Evolutionary conservation across 2,797 vertebrate genomes (phyloP).

Genomic region (Avahi laniger): DNA sequence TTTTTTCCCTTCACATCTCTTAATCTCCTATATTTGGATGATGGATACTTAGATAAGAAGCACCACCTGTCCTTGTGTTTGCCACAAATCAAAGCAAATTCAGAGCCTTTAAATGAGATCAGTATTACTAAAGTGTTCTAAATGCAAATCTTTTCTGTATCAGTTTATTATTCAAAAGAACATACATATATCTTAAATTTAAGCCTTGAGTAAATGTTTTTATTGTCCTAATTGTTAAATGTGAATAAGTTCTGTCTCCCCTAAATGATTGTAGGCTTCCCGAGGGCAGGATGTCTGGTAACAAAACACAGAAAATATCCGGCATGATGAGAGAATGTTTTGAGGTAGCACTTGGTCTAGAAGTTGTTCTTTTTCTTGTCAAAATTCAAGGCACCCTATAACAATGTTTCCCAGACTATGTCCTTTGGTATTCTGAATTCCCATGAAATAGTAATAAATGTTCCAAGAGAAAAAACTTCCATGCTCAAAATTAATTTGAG

Average conservation of each 20-base stretch:
- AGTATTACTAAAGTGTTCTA: background rate
- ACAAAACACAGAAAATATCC: background rate
- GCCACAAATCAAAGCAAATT: background rate
- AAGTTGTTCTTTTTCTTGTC: background rate
- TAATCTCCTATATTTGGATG: background rate
- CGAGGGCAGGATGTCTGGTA: background rate
- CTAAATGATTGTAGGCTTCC: background rate
- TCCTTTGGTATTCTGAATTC: background rate
- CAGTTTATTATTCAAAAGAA: conserved; percentile 23
- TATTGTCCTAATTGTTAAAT: background rate
- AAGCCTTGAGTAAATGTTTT: background rate
- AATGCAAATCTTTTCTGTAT: background rate
- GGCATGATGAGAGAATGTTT: background rate
- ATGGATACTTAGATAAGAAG: background rate
- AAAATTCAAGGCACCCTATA: background rate
- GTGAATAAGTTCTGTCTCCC: background rate
- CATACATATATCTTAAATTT: background rate
- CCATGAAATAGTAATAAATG: background rate
- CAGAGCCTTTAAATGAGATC: background rate
- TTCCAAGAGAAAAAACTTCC: background rate
- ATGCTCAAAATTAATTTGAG: conserved; percentile 22
- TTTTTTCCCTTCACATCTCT: background rate
- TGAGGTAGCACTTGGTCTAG: background rate
- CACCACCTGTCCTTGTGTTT: background rate
- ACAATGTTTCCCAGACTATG: background rate